A percentile compares a stretch with the other conserved stretches of the same genome.
Conservation (phyloP, 2,113 vertebrate species). For the Fregata magnificens region DNA sequence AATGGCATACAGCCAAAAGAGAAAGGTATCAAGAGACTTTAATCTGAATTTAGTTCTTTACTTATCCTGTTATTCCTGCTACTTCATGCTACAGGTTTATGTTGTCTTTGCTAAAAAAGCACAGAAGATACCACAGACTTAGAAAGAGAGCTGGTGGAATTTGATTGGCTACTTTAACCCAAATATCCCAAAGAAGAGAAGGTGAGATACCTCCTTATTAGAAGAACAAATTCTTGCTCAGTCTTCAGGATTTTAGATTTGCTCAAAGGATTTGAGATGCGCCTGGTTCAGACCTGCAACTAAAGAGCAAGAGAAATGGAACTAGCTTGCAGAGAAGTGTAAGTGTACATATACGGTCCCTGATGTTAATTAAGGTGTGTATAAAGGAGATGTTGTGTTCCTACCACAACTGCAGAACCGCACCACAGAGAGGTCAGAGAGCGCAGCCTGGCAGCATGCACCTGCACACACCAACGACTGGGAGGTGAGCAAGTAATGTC, state of each 20-base stretch:
- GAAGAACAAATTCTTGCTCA: not conserved
- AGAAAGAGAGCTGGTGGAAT: not conserved
- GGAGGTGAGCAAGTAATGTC: not conserved
- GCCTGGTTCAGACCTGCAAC: not conserved
- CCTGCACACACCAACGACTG: fast-evolving
- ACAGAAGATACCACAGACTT: not conserved
- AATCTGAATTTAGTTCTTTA: not conserved
- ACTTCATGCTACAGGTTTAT: not conserved
- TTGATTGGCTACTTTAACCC: not conserved
- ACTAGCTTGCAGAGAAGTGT: not conserved
- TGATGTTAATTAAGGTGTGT: no score
- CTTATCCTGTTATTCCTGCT: not conserved
- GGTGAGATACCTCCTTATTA: not conserved
- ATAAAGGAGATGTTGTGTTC: not conserved
- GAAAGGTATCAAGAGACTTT: not conserved
- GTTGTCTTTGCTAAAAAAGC: not conserved
- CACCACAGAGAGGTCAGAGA: not conserved
- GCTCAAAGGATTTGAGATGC: not conserved
- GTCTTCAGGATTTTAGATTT: not conserved
- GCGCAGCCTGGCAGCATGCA: not conserved
- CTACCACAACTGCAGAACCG: no score
- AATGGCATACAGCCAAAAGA: not conserved
- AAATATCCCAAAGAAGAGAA: not conserved
- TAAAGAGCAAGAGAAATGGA: not conserved
- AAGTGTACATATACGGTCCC: not conserved